phyloP scores from a whole-genome alignment of 1,140 invertebrate genomes.

The Trichonephila inaurata region DNA sequence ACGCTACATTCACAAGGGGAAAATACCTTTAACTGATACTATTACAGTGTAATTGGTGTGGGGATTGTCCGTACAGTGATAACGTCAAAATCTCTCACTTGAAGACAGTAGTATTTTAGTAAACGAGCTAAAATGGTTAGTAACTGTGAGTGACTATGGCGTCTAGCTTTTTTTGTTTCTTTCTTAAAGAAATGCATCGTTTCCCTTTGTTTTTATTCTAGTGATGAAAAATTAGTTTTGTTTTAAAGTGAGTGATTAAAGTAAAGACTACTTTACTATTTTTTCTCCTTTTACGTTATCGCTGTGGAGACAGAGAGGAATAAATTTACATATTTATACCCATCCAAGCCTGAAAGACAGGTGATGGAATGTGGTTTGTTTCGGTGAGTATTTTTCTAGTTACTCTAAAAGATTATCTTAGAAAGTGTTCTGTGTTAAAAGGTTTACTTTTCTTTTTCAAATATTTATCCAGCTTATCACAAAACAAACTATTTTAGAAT shows the following conservation, averaged over 20 bases:
- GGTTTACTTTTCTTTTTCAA: not conserved
- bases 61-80: not conserved
- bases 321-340: not conserved
- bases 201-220: not conserved
- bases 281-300: not conserved
- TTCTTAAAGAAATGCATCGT: not conserved
- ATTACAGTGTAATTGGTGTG: not conserved
- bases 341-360: not conserved
- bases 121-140: not conserved
- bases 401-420: no score
- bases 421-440: not conserved
- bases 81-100: not conserved
- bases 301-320: not conserved
- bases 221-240: not conserved
- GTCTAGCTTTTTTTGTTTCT: not conserved
- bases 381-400: no score
- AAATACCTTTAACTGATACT: conserved; percentile 15
- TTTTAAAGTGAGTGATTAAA: not conserved
- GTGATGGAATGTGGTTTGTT: not conserved
- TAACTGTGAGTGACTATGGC: not conserved
- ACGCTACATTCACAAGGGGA: not conserved
- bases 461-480: not conserved
- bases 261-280: not conserved
- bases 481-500: not conserved
- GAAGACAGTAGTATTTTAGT: not conserved